Base-by-base conservation (phyloP, 2,888 invertebrate species). In the Busseola fusca region DNA sequence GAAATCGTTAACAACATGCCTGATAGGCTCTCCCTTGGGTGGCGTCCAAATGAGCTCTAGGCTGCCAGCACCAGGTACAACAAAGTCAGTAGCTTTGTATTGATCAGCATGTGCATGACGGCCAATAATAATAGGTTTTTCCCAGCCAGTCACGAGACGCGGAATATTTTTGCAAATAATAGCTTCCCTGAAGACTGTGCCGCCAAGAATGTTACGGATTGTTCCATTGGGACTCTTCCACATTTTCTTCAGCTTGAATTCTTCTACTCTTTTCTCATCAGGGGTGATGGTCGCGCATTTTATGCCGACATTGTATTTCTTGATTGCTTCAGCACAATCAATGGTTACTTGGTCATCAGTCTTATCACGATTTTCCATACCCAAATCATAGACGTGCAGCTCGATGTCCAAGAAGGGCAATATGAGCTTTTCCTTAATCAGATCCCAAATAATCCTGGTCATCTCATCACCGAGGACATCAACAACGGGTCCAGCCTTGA, bases 211-310 rank as follows among this genome's bases (percentile, higher is more conserved):
- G 88, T 98, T 98, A 92, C 98, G 97, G 82, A 98, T 98, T 6
- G 98, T 98, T 66, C 98, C 98, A 89, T 98, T 98, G 0, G 98
- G 98, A 64, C 98, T 98, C 91, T 98, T 98, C 98, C 98, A 98
- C 98, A 98, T 98, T 91, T 98, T 96, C 90, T 98, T 98, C 83
- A 98, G 91, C 3, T 98, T 98, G 90, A 98, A 98, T 92, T 98
- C 98, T 93, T 98, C 98, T 0, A 99, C 99, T 90, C 99, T 96
- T 52, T 98, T 98, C 93, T 99, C 99, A 92, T 99, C 99, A 2
- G 99, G 99, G 0, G 99, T 99, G 82, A 99, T 99, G 4, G 99
- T 98, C 37, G 99, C 99, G 95, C 99, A 99, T 93, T 99, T 99
- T 83, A 99, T 98, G 57, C 99, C 99, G 65, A 99, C 99, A 93